Base-by-base conservation (phyloP, 2,888 invertebrate genomes). In the Caenorhabditis sinica region DNA sequence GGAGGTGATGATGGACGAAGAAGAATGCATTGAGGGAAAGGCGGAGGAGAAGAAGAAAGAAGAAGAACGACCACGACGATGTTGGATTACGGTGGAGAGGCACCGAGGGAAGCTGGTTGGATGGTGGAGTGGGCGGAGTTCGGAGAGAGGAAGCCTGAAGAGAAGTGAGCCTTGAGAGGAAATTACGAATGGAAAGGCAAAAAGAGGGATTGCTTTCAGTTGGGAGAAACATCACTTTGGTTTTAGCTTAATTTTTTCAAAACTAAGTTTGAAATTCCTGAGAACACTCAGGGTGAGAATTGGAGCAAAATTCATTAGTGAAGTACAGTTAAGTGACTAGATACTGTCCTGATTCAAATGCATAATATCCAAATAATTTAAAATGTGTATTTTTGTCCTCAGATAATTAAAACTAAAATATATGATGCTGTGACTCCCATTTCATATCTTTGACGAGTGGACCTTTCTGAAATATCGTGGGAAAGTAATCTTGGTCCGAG, bases 41-140 rank as follows among this genome's bases (percentile, higher is more conserved):
- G 76, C 36, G 69, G 61, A 61, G 69, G 51, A 53, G 75, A 56
- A 66, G 73, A 61, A 25, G 61, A 43, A 51, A 30, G 30, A 58
- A n/a, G 45, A 56, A 61, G 60, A 61, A 61, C 23, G 43, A 53
- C 53, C 58, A 30, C 68, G 49, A 40, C 53, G 43, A 66, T 65
- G 65, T 65, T 45, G 65, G 79, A 65, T 79, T 79, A 79, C 79
- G 79, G 79, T 79, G 79, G 45, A 3, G 36, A n/a, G 63, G 9
- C 56, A 40, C 69, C 53, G 49, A 15, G 45, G 45, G 36, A 36
- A 43, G 61, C 60, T 69, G 77, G 66, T 17, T 79, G 77, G 77
- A 51, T 63, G 65, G 58, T 71, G 63, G 72, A 58, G 49, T 61
- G 53, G 79, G 79, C 79, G 71, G 69, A 72, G 79, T 43, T 33